phyloP scores from a whole-genome alignment of 2,888 invertebrate species.

The Heterodera filipjevi region DNA sequence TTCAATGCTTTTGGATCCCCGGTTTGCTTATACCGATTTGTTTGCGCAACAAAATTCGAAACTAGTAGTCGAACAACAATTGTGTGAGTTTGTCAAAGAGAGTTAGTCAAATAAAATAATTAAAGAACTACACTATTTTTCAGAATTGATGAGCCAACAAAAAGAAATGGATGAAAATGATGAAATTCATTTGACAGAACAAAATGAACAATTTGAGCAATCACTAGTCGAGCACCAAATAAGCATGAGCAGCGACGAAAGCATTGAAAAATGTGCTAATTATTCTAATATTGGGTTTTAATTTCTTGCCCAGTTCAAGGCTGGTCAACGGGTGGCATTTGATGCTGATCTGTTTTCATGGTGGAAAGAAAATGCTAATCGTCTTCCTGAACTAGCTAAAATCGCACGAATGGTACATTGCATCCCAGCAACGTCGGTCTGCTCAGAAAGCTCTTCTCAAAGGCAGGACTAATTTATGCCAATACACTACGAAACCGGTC shows the following conservation, averaged over 20 bases:
- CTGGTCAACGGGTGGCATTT: neutral
- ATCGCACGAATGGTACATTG: conserved; percentile 16
- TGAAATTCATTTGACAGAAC: neutral
- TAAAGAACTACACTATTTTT: neutral
- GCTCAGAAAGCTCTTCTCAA: conserved; percentile 17
- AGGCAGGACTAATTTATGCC: conserved; percentile 24
- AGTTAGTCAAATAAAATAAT: neutral
- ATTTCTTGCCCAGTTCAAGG: neutral
- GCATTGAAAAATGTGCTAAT: neutral
- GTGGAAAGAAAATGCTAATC: conserved; percentile 14
- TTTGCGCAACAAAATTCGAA: neutral
- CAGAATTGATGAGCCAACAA: neutral
- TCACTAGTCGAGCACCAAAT: neutral
- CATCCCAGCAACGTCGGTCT: conserved; percentile 19
- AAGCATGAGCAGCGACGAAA: conserved; percentile 13
- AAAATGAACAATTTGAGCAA: neutral
- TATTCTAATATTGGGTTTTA: neutral
- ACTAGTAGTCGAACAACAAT: neutral
- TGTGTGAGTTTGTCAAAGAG: neutral
- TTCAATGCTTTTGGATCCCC: conserved; percentile 6
- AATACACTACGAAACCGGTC: conserved; percentile 17
- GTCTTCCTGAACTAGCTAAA: conserved; percentile 16
- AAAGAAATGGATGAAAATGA: neutral
- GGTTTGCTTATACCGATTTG: neutral
- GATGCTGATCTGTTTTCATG: conserved; percentile 1